Conservation (phyloP, 2,888 invertebrate genomes). For the Doris montereyensis region DNA sequence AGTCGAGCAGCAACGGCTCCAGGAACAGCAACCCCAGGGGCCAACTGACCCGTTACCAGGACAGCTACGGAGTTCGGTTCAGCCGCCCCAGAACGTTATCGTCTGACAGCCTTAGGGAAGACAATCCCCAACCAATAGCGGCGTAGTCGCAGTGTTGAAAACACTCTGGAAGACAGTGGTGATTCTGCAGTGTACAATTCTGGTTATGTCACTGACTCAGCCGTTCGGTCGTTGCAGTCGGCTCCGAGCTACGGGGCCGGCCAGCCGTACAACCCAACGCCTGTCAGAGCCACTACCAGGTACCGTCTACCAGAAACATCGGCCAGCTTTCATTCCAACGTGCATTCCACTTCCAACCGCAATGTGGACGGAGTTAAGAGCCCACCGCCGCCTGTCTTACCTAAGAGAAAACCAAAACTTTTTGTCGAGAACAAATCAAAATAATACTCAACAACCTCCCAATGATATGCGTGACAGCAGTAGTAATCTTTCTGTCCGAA, state of each 20-base stretch:
- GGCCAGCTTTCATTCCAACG: not conserved
- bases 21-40: not conserved
- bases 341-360: not conserved
- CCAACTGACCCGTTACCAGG: constrained; percentile 1
- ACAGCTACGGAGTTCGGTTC: not conserved
- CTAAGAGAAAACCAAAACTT: no score
- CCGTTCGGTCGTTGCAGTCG: constrained; percentile 1
- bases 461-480: no score
- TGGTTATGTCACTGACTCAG: constrained; percentile 44
- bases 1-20: not conserved
- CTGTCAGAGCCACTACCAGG: constrained; percentile 5
- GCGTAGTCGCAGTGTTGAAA: constrained; percentile 47
- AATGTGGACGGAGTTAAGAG: not conserved
- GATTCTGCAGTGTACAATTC: constrained; percentile 2
- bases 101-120: constrained; percentile 38
- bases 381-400: no score
- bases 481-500: no score
- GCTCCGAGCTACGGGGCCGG: not conserved
- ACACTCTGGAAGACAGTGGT: constrained; percentile 36
- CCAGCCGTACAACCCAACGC: constrained; percentile 28
- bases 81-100: constrained; percentile 38
- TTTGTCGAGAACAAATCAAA: no score
- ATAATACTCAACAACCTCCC: no score
- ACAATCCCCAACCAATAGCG: constrained; percentile 19
- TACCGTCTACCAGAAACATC: constrained; percentile 36